Percentiles rank a stretch among this genome's conserved stretches.
Conservation (phyloP, 2,888 invertebrate species). For the Heteromyza rotundicornis region DNA sequence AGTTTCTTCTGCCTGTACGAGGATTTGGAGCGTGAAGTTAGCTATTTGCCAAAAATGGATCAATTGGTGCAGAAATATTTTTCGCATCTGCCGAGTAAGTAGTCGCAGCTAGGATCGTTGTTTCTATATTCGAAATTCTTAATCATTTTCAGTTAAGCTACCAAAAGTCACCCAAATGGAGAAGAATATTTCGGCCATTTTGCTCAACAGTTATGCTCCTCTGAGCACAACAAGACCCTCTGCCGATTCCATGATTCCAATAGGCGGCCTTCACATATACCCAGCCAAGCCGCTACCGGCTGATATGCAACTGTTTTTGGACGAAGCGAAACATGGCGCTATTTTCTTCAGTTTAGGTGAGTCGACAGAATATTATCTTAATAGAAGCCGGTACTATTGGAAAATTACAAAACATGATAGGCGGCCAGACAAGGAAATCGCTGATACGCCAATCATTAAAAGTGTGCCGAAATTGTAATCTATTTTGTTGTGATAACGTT, state of each 20-base stretch:
- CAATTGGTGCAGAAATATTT: conserved; percentile 52
- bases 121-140: no score
- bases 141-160: conserved; percentile 38
- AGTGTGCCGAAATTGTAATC: background rate
- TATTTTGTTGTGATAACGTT: no score
- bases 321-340: conserved; percentile 61
- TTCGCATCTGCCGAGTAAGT: conserved; percentile 45
- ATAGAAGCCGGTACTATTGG: no score
- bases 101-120: background rate
- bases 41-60: conserved; percentile 59
- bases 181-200: conserved; percentile 62
- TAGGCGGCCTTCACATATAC: conserved; percentile 67
- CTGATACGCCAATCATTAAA: background rate
- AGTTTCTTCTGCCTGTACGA: conserved; percentile 57
- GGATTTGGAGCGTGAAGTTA: conserved; percentile 47
- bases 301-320: conserved; percentile 61
- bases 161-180: conserved; percentile 63
- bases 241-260: conserved; percentile 63
- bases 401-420: no score
- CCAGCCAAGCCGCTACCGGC: conserved; percentile 54
- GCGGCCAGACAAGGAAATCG: background rate
- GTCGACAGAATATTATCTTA: background rate
- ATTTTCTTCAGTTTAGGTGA: conserved; percentile 64
- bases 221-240: conserved; percentile 63
- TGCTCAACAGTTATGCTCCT: conserved; percentile 64